Evolutionary conservation across 2,888 invertebrate genomes (phyloP), one percentile per base, ranked within the genome.

Genomic region (Ischnus inquisitorius): DNA sequence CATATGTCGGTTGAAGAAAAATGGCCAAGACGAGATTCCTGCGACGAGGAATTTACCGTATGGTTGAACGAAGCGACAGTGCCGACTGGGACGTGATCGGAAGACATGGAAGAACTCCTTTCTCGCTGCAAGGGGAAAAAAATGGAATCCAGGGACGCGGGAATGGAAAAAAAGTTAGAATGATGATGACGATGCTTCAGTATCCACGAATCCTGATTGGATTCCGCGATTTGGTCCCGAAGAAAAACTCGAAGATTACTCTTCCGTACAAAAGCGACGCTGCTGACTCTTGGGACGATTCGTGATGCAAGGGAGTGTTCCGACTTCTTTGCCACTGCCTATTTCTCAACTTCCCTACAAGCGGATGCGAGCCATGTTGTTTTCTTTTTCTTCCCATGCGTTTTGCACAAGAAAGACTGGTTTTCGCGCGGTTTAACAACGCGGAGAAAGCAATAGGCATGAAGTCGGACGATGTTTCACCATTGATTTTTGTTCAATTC

Each of bases 141-240:
- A 79, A 75, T 57, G 51, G 71, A 84, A 84, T 79, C 54, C 79
- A 28, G 51, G 46, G 65, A 41, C 68, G 12, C 69, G 54, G 43
- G 65, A 76, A 76, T 34, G 75, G 34, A 51, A 41, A 84, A 89
- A 89, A 89, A 88, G 88, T 87, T 80, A 80, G 60, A 25, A 60
- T 60, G 60, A 60, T 60, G 60, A 60, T 60, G 69, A 81, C 14
- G 64, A 77, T 76, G 72, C 65, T 74, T 25, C 51, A 14, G 60
- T 60, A 60, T 69, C 34, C 68, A 64, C n/a, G 54, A 64, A 74
- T 64, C 60, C 43, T 81, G 79, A 83, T 82, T 74, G 85, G 77
- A 83, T 87, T 88, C 87, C 72, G 67, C 75, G 85, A 87, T 86
- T 75, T 43, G n/a, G 43, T 10, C 22, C n/a, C 16, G 16, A 76